Conservation (phyloP, 2,113 vertebrate genomes). For the Mesoclemmys tuberculata region DNA sequence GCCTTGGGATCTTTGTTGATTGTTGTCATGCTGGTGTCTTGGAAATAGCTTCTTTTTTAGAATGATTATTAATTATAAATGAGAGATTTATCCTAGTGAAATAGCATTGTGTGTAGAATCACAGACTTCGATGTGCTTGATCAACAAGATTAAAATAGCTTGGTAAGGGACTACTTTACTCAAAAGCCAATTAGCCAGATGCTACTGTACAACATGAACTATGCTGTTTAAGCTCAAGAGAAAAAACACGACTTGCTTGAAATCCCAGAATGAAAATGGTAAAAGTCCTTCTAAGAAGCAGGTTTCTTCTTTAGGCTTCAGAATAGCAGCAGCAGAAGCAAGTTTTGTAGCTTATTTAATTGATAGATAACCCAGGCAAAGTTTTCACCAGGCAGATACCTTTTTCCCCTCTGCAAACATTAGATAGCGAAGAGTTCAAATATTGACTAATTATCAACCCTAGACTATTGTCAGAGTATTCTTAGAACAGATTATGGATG, state of each 20-base stretch:
- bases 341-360: neutral
- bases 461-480: neutral
- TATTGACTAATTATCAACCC: neutral
- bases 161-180: conserved; percentile 47
- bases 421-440: neutral
- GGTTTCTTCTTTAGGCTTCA: neutral
- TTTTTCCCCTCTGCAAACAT: neutral
- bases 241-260: neutral
- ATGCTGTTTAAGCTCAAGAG: neutral
- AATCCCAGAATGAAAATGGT: neutral
- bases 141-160: conserved; percentile 49
- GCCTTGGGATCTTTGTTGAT: neutral
- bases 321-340: neutral
- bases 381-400: neutral
- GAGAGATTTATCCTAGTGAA: neutral
- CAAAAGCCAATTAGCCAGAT: conserved; percentile 65
- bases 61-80: neutral
- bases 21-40: neutral
- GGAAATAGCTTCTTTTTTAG: neutral
- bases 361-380: neutral
- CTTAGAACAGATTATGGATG: neutral
- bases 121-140: neutral
- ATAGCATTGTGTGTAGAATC: neutral
- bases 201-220: neutral
- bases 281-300: neutral